Percentiles rank a stretch among this genome's conserved stretches.
Evolutionary conservation across 2,113 vertebrate species (phyloP).

Genomic region (Cyanoramphus novaezelandiae): DNA sequence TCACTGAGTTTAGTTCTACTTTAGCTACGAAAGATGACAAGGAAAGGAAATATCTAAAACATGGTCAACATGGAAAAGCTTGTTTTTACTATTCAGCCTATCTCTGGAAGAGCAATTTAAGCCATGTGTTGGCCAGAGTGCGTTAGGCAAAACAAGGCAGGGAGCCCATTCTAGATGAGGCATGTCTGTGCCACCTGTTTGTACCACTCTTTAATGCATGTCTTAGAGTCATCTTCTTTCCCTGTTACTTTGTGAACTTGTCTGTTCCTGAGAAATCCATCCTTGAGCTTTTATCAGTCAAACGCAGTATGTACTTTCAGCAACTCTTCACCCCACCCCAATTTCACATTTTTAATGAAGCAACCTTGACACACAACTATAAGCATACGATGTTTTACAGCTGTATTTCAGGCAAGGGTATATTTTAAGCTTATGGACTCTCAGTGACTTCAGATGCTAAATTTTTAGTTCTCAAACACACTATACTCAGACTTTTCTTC

Average conservation of each 20-base stretch:
- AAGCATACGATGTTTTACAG: neutral
- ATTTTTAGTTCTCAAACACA: neutral
- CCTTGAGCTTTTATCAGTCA: neutral
- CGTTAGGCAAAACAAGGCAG: neutral
- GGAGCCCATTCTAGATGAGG: neutral
- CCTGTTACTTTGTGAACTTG: neutral
- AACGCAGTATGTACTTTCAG: neutral
- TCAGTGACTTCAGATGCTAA: neutral
- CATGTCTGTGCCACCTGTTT: neutral
- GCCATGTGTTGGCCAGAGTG: neutral
- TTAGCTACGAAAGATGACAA: neutral
- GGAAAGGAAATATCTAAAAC: neutral
- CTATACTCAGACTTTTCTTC: neutral
- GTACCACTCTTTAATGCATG: neutral
- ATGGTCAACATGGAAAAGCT: neutral
- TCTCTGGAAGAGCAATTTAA: neutral
- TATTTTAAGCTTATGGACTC: neutral
- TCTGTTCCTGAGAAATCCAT: neutral
- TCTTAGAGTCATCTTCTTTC: neutral
- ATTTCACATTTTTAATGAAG: neutral
- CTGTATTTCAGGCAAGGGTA: neutral
- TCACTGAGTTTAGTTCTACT: neutral
- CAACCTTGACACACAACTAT: neutral
- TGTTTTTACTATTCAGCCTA: neutral
- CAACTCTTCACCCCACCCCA: neutral